phyloP scores from a whole-genome alignment of 2,888 invertebrate genomes.

The Meiosimyza platycephala region DNA sequence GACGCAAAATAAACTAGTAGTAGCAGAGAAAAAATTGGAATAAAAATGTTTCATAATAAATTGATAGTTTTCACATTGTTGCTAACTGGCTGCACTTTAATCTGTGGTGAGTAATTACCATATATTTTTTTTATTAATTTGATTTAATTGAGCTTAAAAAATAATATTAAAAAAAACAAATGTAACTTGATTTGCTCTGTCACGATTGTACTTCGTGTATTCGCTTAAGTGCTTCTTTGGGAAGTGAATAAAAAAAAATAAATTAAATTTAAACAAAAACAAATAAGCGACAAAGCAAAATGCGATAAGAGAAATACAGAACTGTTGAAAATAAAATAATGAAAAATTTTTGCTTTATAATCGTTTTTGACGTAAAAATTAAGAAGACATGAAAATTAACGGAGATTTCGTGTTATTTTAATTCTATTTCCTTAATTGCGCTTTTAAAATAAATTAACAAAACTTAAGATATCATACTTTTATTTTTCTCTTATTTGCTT shows the following conservation, averaged over 20 bases:
- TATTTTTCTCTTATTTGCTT: too few relatives aligned
- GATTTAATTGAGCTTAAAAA: conserved; percentile 2
- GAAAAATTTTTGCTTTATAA: not conserved
- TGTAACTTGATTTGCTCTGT: conserved; percentile 8
- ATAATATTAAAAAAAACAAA: not conserved
- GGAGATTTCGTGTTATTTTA: too few relatives aligned
- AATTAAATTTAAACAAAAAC: not conserved
- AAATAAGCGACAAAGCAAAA: not conserved
- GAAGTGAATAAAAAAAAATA: not conserved
- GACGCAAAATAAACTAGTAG: too few relatives aligned
- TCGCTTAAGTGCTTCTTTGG: not conserved
- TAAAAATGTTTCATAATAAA: conserved; percentile 55
- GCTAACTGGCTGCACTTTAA: conserved; percentile 47
- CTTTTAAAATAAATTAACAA: too few relatives aligned
- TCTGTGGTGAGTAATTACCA: conserved; percentile 52
- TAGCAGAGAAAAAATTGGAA: not conserved
- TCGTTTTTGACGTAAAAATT: not conserved
- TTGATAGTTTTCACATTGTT: conserved; percentile 50
- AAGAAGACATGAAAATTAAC: not conserved
- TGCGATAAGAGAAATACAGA: not conserved
- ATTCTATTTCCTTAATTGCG: too few relatives aligned
- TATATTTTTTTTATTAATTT: conserved; percentile 14
- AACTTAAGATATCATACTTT: too few relatives aligned
- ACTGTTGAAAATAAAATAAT: not conserved
- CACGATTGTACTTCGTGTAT: conserved; percentile 11